Base-by-base conservation (phyloP, 2,888 invertebrate genomes). In the Temnothorax rugatulus region DNA sequence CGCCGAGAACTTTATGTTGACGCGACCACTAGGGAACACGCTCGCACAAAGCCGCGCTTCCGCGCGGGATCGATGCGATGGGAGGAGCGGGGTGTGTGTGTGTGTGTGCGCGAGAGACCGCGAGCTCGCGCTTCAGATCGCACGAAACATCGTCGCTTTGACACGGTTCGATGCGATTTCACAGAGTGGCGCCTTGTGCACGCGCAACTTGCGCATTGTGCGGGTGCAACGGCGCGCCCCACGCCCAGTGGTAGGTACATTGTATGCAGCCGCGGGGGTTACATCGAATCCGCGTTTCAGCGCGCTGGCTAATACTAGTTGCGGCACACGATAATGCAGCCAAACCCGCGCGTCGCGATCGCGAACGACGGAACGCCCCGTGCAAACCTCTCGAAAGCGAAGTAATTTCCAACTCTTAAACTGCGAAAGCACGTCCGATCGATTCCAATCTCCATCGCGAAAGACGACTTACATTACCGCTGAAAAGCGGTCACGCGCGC, bases 91-190 rank as follows among this genome's bases (percentile, higher is more conserved):
- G 1, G 44, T 47, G 44, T 47, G 44, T 4, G 15, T 15, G 44
- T 44, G 44, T 13, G 15, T 9, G 38, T 50, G 75, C 4, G 47
- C 21, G 66, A 21, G 38, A 57, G 44, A 52, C 25, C n/a, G 57
- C 18, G 54, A 47, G 13, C 29, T 47, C 74, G 74, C n/a, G 73
- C 71, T 79, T 57, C 34, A 38, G 74, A 81, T 81, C 59, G 79
- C 74, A 73, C 79, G 79, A 81, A 81, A 73, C 74, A 76, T 82
- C 82, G 82, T 63, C 63, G 52, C 52, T 82, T 75, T 82, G 82
- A 82, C 41, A 82, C 52, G 82, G 41, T 15, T 34, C 75, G 82
- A 82, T 64, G 76, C 76, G 75, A 63, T 63, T 82, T 64, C 63
- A 82, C 41, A 82, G 76, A 13, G 76, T 41, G 52, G 76, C 75